Evolutionary conservation across 2,888 invertebrate species (phyloP).

Genomic region (Thereva nobilitata): DNA sequence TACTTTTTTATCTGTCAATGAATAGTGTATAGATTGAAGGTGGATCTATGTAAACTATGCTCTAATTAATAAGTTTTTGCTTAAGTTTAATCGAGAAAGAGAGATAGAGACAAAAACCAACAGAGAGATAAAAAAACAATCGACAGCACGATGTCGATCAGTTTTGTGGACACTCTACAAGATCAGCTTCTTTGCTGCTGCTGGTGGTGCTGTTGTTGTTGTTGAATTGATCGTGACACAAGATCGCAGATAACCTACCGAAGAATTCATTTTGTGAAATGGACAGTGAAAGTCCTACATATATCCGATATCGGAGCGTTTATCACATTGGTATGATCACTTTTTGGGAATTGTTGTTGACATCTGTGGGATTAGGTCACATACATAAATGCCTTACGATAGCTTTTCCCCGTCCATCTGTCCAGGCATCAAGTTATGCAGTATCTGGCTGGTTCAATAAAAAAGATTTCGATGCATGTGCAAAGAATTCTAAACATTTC

Average conservation of each 20-base stretch:
- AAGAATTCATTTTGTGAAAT: slow-evolving; percentile 23
- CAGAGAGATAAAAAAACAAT: too few species aligned
- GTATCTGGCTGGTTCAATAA: too few species aligned
- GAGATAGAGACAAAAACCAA: too few species aligned
- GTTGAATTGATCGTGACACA: slow-evolving; percentile 25
- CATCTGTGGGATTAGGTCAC: slow-evolving; percentile 22
- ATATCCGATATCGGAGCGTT: slow-evolving; percentile 3
- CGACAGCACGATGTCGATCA: too few species aligned
- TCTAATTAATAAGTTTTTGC: too few species aligned
- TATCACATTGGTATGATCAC: slow-evolving; percentile 24
- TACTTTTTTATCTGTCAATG: too few species aligned
- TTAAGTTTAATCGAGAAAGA: too few species aligned
- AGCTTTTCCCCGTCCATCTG: background rate
- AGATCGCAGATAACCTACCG: slow-evolving; percentile 25
- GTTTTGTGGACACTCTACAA: background rate
- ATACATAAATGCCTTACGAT: slow-evolving; percentile 15
- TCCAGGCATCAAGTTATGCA: too few species aligned
- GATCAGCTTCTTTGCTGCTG: background rate
- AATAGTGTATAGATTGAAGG: too few species aligned
- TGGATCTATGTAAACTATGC: too few species aligned
- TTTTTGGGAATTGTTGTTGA: slow-evolving; percentile 2
- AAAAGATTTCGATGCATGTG: too few species aligned
- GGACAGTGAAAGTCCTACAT: slow-evolving; percentile 28
- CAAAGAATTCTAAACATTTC: too few species aligned
- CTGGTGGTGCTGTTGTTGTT: slow-evolving; percentile 15